Base-by-base conservation (phyloP, 2,797 vertebrate genomes). In the Sebastes matsubarae region DNA sequence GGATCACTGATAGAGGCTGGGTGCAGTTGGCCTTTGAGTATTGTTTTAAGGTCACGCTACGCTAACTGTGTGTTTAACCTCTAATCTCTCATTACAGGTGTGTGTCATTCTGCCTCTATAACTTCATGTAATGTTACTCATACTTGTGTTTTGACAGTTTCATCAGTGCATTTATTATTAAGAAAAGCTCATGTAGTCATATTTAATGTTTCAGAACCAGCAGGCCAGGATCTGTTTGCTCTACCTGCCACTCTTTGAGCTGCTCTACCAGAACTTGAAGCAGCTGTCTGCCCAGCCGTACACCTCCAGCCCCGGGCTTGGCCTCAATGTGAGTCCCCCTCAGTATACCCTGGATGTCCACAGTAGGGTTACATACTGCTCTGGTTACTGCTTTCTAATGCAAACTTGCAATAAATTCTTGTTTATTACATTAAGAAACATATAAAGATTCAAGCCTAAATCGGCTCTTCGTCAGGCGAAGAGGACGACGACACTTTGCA, bases 141-240 rank as follows among this genome's bases (percentile, higher is more conserved):
- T 18, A 1, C 7, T 10, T 4, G 0, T 12, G 2, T 59, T 59
- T 42, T 29, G 1, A 18, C 55, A 3, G 6, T 36, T 59, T 52
- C 1, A 46, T 79, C 42, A 13, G 11, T 60, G 36, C 4, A 38
- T 57, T 50, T 7, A 6, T 68, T 38, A n/a, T 38, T 14, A 9
- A 54, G 32, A 52, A 50, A 42, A 25, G 9, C 38, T 81, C 12
- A 63, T 68, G 4, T 22, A 0, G 2, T 83, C 5, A 6, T 60
- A 1, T 75, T 25, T 64, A 4, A 30, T 69, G 30, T 85, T 82
- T 78, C 91, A 99, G 99, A 99, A 98, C 90, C 97, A 98, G 50
- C 99, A 99, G 93, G 97, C 97, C 61, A 96, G 98, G 87, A 97
- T 99, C 71, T 97, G 97, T 81, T 92, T 97, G 73, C 94, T 99